These are phyloP conservation scores for Umimayanthus kanabou DNA, from an alignment of 92 coral and sea anemone genomes.

Conservation along the genomic window DNA sequence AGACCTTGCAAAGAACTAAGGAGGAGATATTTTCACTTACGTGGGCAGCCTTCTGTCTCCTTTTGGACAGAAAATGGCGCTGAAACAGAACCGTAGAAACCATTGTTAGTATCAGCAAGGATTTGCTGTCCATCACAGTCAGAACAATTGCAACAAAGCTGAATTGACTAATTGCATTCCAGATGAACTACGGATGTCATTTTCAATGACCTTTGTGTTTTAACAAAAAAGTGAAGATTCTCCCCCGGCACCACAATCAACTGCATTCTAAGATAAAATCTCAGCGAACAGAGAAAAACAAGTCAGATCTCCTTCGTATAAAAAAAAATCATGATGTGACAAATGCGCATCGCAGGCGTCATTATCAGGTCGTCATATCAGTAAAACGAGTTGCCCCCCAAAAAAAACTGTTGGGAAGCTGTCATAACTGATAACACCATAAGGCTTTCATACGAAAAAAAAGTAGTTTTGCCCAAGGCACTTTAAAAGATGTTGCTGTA, in stretches of 20 bases:
- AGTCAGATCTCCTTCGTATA: neutral
- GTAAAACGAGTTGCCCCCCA: neutral
- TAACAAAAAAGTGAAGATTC: neutral
- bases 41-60: neutral
- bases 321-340: neutral
- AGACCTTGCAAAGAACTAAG: no score
- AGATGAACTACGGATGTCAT: neutral
- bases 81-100: neutral
- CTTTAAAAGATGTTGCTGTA: neutral
- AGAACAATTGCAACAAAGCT: constrained; percentile 24
- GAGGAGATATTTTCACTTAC: neutral
- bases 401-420: neutral
- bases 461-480: no score
- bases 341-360: neutral
- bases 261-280: neutral
- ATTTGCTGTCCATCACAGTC: neutral
- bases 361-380: neutral
- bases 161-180: constrained; percentile 19
- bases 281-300: neutral
- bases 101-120: neutral
- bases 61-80: constrained; percentile 32
- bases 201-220: neutral
- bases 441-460: neutral
- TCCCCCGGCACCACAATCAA: neutral
- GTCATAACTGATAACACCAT: no score